These are phyloP conservation scores for Acholoe squamosa DNA, from an alignment of 2,888 invertebrate species.

Conservation along the genomic window DNA sequence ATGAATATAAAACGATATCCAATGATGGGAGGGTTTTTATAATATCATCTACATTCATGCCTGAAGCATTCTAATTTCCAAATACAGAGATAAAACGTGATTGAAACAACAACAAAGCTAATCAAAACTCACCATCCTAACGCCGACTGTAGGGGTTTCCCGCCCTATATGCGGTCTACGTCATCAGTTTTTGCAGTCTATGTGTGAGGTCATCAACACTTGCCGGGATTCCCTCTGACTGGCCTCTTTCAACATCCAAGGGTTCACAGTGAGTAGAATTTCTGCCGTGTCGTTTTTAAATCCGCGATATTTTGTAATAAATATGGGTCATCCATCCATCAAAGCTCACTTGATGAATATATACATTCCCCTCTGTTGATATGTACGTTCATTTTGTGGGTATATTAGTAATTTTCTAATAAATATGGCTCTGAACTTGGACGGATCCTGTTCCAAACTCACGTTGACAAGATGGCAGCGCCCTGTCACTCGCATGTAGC, in stretches of 20 bases:
- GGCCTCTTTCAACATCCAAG: slow-evolving; percentile 41
- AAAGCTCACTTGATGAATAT: neutral
- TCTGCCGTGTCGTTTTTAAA: neutral
- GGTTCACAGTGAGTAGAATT: slow-evolving; percentile 32
- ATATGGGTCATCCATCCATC: neutral
- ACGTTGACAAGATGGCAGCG: slow-evolving; percentile 51
- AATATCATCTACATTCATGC: no score
- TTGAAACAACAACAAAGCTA: neutral
- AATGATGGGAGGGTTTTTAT: no score
- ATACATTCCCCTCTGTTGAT: neutral
- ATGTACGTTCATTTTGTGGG: neutral
- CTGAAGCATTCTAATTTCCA: neutral
- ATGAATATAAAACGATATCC: no score
- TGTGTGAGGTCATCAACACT: neutral
- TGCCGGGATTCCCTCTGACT: neutral
- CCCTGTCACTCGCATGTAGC: neutral
- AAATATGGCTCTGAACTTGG: neutral
- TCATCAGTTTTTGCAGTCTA: neutral
- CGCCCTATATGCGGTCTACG: slow-evolving; percentile 25
- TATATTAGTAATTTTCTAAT: neutral
- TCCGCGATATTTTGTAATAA: neutral
- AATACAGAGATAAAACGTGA: neutral
- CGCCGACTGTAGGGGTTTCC: slow-evolving; percentile 12
- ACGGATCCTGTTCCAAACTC: neutral
- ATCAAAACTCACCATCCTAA: neutral